Evolutionary conservation across 2,113 vertebrate species (phyloP), one percentile per base, ranked within the genome.

Genomic region (Chauna torquata): DNA sequence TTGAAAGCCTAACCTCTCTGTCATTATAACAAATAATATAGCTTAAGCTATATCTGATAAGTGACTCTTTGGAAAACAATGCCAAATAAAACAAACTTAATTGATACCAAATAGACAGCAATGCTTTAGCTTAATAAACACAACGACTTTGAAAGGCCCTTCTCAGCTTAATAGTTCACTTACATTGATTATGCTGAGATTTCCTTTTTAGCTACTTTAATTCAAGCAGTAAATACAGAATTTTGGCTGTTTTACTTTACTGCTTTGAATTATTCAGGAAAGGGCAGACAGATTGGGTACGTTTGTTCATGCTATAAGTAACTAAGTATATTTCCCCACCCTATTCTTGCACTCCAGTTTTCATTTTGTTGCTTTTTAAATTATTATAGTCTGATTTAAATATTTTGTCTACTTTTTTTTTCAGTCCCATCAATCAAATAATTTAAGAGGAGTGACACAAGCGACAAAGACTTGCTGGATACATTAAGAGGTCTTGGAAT

Each of bases 211-310:
- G 77, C 2, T 14, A 49, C 44, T 83, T 82, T 57, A 84, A 87
- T 65, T 87, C 44, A 84, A 45, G 87, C 23, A 61, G 65, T 49
- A 44, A 1, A 91, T 76, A 49, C 10, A 87, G 82, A 16, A 49
- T 87, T 95, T 94, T 86, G 54, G 45, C 42, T 88, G 16, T 49
- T 94, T 32, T 8, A 70, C 32, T 84, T 93, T 61, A 87, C 34
- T 61, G 75, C 17, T 85, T 87, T 87, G 65, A 93, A 88, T 95
- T 90, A 94, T 87, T 95, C 74, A 94, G 54, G 44, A 84, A 91
- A 91, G 10, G 49, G 40, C 61, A 87, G 57, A 84, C 20, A 92
- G 44, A 82, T 45, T 3, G 7, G 16, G 30, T 68, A 36, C 45
- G 45, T 90, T 62, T 74, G 12, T 86, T 95, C 77, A 68, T 91